Evolutionary conservation across 2,888 invertebrate species (phyloP).

Genomic region (Troides oblongomaculatus): DNA sequence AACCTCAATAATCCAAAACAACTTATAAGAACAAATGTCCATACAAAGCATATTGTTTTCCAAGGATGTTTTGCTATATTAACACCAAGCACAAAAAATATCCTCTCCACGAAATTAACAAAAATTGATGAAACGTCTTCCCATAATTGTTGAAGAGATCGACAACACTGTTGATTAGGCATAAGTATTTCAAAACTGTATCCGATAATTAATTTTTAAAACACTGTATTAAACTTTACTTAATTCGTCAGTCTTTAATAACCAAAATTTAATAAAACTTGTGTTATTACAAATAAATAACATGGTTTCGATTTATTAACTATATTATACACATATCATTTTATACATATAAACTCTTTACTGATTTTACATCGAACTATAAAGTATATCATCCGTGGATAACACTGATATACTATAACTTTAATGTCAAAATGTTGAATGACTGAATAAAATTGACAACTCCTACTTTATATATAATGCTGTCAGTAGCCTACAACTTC

Average conservation of each 20-base stretch:
- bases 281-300: conserved; percentile 1
- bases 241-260: background rate
- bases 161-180: conserved; percentile 56
- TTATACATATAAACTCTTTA: background rate
- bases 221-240: background rate
- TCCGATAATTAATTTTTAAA: conserved; percentile 10
- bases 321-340: conserved; percentile 2
- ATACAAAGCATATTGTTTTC: conserved; percentile 79
- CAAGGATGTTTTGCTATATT: conserved; percentile 81
- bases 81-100: conserved; percentile 81
- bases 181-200: conserved; percentile 38
- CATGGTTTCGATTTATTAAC: background rate
- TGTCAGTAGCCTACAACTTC: conserved; percentile 1
- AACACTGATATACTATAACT: background rate
- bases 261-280: background rate
- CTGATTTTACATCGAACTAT: background rate
- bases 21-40: conserved; percentile 79
- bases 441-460: background rate
- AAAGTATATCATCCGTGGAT: background rate
- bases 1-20: conserved; percentile 82
- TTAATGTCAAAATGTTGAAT: background rate
- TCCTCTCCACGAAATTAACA: conserved; percentile 65
- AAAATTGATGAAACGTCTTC: conserved; percentile 63
- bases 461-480: background rate
- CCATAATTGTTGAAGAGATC: conserved; percentile 67